These are phyloP conservation scores for Hetaerina titia DNA, from an alignment of 2,888 invertebrate species.

Conservation along the genomic window DNA sequence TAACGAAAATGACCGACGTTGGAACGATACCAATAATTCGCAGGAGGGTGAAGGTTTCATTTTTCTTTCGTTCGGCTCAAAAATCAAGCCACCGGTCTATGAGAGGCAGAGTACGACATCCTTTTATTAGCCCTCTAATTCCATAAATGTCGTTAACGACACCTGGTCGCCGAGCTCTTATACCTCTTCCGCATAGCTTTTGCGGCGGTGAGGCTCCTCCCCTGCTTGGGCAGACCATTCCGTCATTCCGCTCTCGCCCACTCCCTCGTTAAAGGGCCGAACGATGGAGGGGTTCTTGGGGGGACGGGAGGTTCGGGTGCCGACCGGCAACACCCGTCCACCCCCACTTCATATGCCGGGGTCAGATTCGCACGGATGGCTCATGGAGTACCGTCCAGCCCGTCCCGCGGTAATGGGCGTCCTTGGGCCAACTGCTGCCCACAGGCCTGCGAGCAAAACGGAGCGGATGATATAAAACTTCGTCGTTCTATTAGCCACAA, in stretches of 20 bases:
- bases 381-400: too few relatives aligned
- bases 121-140: not conserved
- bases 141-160: constrained; percentile 11
- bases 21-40: not conserved
- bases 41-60: not conserved
- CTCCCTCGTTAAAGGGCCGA: not conserved
- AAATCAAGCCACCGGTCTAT: too few relatives aligned
- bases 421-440: too few relatives aligned
- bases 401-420: too few relatives aligned
- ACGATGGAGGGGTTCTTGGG: not conserved
- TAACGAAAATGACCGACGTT: not conserved
- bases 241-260: not conserved
- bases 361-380: too few relatives aligned
- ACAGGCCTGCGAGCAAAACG: not conserved
- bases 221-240: not conserved
- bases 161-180: not conserved
- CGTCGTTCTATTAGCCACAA: not conserved
- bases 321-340: not conserved
- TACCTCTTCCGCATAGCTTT: not conserved
- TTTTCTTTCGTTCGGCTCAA: not conserved
- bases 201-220: not conserved
- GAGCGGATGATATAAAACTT: not conserved
- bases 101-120: too few relatives aligned
- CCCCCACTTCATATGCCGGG: not conserved
- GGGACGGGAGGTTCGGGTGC: not conserved